Evolutionary conservation across 2,888 invertebrate genomes (phyloP), one percentile per base, ranked within the genome.

Genomic region (Hemistola chrysoprasaria): DNA sequence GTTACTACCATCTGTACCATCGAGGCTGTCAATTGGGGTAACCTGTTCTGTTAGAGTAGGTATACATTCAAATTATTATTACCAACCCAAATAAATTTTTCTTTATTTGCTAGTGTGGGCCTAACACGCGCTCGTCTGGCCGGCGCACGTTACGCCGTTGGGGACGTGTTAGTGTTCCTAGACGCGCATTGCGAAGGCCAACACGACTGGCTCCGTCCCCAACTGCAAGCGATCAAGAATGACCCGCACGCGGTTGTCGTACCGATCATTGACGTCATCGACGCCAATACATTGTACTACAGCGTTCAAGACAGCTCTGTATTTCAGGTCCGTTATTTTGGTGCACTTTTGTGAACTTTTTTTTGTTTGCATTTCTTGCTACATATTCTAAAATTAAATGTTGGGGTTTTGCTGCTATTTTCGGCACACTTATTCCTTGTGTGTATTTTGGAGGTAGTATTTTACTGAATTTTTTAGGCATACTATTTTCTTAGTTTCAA

Each of bases 241-340:
- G 92, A 95, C 21, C 95, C 57, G 0, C 93, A 92, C 16, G 93
- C 95, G 6, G 95, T 98, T 5, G 89, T 97, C 36, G 96, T 97
- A 61, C 99, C 99, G 28, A 96, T 98, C 59, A 99, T 99, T 54
- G 99, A 99, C 85, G 95, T 96, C 39, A 97, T 99, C 59, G 95
- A 95, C 73, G 94, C 95, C 48, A 90, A 92, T 53, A 94, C 91
- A 31, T 91, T 97, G 76, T 92, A 92, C 65, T 96, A 96, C 79
- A 92, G 92, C 58, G 91, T 91, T n/a, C 86, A 75, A 78, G 91
- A 90, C 54, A 75, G 87, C 11, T 76, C 71, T 50, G 76, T 52
- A 9, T 90, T 90, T 53, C 89, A 90, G 83, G 88, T 88, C 16
- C 16, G 16, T n/a, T n/a, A n/a, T n/a, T n/a, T n/a, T 25, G n/a